phyloP scores from a whole-genome alignment of 2,888 invertebrate genomes.

The Lutraria lutraria region DNA sequence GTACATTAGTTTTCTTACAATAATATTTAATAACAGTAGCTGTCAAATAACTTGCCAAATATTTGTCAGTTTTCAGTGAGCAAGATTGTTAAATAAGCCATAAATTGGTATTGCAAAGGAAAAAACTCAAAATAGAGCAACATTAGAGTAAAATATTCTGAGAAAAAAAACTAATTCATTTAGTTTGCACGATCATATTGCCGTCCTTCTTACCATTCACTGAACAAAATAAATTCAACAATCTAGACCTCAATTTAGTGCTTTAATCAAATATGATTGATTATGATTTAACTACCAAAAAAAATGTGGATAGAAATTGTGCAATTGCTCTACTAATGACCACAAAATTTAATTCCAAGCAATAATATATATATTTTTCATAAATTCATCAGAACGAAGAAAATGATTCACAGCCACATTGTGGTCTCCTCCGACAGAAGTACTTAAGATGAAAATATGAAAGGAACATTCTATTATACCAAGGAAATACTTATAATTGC shows the following conservation, averaged over 20 bases:
- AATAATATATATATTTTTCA: neutral
- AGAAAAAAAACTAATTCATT: constrained; percentile 1
- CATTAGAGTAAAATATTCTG: neutral
- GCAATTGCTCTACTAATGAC: neutral
- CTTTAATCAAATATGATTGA: too few species aligned
- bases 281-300: neutral
- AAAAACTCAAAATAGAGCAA: neutral
- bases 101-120: neutral
- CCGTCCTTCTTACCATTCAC: too few species aligned
- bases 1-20: neutral
- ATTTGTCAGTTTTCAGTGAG: constrained; percentile 7
- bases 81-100: neutral
- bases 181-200: neutral
- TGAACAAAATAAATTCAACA: neutral
- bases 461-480: neutral
- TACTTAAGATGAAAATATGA: neutral
- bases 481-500: neutral
- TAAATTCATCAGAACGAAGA: neutral
- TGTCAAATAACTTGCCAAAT: constrained; percentile 7
- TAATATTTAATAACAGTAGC: constrained; percentile 9
- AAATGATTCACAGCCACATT: neutral
- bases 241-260: neutral
- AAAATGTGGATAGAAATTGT: neutral
- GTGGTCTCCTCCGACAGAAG: neutral
- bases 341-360: neutral